Evolutionary conservation across 2,888 invertebrate genomes (phyloP), one percentile per base, ranked within the genome.

Genomic region (Pherbina coryleti): DNA sequence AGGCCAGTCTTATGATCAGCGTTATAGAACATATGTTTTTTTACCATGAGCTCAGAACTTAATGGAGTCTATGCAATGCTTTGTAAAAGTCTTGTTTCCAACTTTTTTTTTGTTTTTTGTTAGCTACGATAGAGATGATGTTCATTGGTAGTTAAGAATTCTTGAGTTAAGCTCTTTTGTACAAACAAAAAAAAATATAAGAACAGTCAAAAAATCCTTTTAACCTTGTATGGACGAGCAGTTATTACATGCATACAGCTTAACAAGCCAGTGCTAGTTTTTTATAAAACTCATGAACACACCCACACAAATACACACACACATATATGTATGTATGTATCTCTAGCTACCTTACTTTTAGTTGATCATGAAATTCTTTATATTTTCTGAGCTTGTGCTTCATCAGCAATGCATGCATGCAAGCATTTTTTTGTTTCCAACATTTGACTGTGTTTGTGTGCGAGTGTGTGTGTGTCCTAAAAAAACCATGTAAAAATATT

Each of bases 221-320:
- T 67, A 74, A 76, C 75, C 80, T 78, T 80, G 80, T 75, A 71
- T 76, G 67, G 62, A 11, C 44, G 44, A 44, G 44, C 44, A 44
- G 44, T 44, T 44, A 60, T 31, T 22, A 57, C 14, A 57, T 57
- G 17, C 4, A 25, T 31, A 60, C 28, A 60, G 28, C 14, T 14
- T 28, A 25, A 17, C 25, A 60, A 8, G 28, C 60, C 7, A 14
- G 28, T 28, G 55, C 19, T 55, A 1, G 1, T 55, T 9, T 22
- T 22, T 55, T 22, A 8, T 17, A 19, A 5, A 19, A 44, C 62
- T 22, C 11, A 28, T 17, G 22, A n/a, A 81, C 22, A 71, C 71
- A 60, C 62, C 75, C 73, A 69, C 31, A 51, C n/a, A 69, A 19
- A 66, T 44, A 73, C 34, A 34, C n/a, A 70, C 34, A 74, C 55